Base-by-base conservation (phyloP, 2,888 invertebrate species). In the Stenodera caucasica region DNA sequence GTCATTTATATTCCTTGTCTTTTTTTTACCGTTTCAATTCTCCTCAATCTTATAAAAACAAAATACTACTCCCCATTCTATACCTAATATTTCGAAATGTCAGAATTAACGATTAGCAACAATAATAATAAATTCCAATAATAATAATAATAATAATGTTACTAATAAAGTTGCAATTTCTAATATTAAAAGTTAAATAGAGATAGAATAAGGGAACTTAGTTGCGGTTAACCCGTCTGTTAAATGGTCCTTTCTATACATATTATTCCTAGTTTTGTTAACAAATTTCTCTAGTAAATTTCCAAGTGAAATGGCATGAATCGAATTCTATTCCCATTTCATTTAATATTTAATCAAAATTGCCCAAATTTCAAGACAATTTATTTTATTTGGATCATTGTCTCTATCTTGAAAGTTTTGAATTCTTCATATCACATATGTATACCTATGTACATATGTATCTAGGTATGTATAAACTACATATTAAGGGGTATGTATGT, bases 251-350 rank as follows among this genome's bases (percentile, higher is more conserved):
- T 26, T n/a, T n/a, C n/a, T n/a, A n/a, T n/a, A n/a, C n/a, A n/a
- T n/a, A n/a, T 56, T 57, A 57, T 53, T 57, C 55, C 40, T 53
- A 57, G 49, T 62, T 51, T 58, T 58, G 45, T 55, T 57, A 35
- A 53, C 58, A n/a, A n/a, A 40, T 40, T 40, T 60, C 55, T 61
- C 58, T 50, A 18, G 18, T 18, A 40, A 40, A 63, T 68, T 67
- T 61, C 63, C 61, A 63, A 67, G 66, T 67, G 63, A 65, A 66
- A 67, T 69, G 60, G 65, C 68, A 65, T 61, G 66, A 40, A 40
- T 63, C 61, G 56, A 53, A 56, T 57, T 67, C 62, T n/a, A n/a
- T n/a, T n/a, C 59, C 58, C 51, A 26, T 21, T 51, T 53, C 29
- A n/a, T 37, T 54, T n/a, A n/a, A n/a, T 40, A 35, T 60, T 53